These are phyloP conservation scores for Podarcis raffonei DNA, from an alignment of 2,113 vertebrate species.

Conservation along the genomic window DNA sequence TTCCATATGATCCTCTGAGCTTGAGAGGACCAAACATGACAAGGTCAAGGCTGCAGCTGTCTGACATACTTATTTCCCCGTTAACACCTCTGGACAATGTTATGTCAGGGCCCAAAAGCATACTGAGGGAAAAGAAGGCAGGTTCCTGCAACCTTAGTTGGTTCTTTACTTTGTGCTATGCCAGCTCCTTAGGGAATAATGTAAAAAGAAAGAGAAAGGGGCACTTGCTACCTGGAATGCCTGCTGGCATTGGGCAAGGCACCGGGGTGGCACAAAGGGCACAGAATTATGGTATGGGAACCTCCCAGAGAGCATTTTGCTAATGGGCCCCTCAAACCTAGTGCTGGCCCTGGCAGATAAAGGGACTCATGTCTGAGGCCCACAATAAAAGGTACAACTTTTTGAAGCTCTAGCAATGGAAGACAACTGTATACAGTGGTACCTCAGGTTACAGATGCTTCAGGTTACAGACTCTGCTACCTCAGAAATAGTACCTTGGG, in stretches of 20 bases:
- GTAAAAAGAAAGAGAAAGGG: neutral
- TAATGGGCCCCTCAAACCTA: neutral
- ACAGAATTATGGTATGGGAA: no score
- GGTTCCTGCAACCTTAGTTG: neutral
- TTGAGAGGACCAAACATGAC: no score
- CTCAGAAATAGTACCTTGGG: no score
- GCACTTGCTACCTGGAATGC: neutral
- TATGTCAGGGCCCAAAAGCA: no score
- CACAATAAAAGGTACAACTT: neutral
- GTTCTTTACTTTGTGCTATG: neutral
- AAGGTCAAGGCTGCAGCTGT: no score
- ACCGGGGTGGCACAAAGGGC: no score
- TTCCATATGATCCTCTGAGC: no score
- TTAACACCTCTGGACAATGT: no score
- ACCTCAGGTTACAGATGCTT: no score
- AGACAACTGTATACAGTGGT: neutral
- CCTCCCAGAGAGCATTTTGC: neutral
- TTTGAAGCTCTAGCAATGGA: neutral
- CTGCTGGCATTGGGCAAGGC: neutral
- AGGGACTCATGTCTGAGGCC: no score
- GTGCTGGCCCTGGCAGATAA: neutral
- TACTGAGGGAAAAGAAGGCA: neutral
- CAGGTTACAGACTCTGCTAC: no score
- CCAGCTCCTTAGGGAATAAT: neutral
- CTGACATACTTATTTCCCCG: no score